Conservation (phyloP, 2,888 invertebrate species). For the Archips crataeganus region DNA sequence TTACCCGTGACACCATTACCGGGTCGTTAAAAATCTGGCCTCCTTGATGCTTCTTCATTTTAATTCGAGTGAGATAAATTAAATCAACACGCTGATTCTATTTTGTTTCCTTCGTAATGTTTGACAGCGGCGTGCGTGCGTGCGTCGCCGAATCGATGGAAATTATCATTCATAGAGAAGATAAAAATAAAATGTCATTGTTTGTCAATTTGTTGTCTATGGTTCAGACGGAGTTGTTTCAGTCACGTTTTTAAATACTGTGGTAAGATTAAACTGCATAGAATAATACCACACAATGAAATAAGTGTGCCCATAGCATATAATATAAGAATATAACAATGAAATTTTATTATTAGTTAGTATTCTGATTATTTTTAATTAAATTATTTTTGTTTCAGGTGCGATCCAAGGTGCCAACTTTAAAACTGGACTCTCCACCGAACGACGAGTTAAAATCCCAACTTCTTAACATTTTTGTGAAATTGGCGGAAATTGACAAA, state of each 20-base stretch:
- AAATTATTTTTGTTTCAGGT: slow-evolving; percentile 55
- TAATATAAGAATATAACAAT: too few species aligned
- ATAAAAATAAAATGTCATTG: slow-evolving; percentile 42
- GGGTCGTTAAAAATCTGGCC: slow-evolving; percentile 83
- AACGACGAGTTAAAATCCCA: slow-evolving; percentile 65
- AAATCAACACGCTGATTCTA: slow-evolving; percentile 45
- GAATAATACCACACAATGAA: neutral
- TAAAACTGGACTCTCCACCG: slow-evolving; percentile 66
- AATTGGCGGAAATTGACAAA: slow-evolving; percentile 64
- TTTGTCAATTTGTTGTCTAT: slow-evolving; percentile 43
- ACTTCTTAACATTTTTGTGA: slow-evolving; percentile 66
- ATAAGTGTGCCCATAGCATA: neutral
- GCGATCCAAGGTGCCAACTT: slow-evolving; percentile 55
- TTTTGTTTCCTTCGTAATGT: slow-evolving; percentile 57
- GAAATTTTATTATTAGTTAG: neutral
- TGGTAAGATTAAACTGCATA: too few species aligned
- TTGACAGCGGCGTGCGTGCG: slow-evolving; percentile 63
- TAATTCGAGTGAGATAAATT: slow-evolving; percentile 45
- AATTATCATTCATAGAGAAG: slow-evolving; percentile 55
- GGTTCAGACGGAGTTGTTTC: slow-evolving; percentile 38
- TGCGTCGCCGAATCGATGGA: slow-evolving; percentile 71
- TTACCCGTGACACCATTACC: slow-evolving; percentile 86
- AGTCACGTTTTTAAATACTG: slow-evolving; percentile 19
- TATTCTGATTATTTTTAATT: slow-evolving; percentile 8
- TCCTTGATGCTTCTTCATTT: slow-evolving; percentile 83